These are phyloP conservation scores for Syrmaticus mikado DNA, from an alignment of 2,113 vertebrate genomes.

Conservation along the genomic window DNA sequence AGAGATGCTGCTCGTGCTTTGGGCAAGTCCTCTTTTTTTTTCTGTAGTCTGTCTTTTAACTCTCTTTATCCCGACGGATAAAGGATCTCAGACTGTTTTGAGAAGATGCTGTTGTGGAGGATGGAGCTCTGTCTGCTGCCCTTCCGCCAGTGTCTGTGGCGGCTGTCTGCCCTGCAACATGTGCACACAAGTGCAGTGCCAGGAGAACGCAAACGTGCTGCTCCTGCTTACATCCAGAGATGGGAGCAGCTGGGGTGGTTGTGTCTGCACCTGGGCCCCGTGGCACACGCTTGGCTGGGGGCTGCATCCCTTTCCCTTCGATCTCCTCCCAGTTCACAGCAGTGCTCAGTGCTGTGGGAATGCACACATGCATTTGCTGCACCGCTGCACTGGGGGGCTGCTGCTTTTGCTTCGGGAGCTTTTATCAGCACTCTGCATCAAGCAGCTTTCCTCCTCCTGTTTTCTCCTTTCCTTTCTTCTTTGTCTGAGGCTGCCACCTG, in stretches of 20 bases:
- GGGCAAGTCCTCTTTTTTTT: neutral
- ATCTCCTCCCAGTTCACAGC: neutral
- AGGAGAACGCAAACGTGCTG: fast-evolving
- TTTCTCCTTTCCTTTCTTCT: neutral
- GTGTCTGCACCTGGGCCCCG: neutral
- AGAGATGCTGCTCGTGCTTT: neutral
- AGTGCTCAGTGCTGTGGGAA: fast-evolving
- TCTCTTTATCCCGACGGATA: neutral
- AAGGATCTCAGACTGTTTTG: neutral
- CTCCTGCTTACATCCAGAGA: neutral
- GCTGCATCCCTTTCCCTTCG: neutral
- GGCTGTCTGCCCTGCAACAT: neutral
- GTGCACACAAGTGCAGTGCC: neutral
- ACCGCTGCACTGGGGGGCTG: neutral
- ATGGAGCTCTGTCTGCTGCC: neutral
- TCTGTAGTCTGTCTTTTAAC: neutral
- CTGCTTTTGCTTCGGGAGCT: conserved; percentile 14
- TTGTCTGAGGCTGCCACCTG: conserved; percentile 11
- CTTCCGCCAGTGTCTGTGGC: neutral
- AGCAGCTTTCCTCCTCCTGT: conserved; percentile 7
- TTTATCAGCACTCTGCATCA: conserved; percentile 5
- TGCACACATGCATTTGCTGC: conserved; percentile 19
- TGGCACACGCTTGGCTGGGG: neutral
- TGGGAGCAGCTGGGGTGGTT: neutral
- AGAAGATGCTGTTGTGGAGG: neutral